Evolutionary conservation across 2,888 invertebrate species (phyloP), one percentile per base, ranked within the genome.

Genomic region (Ariolimax columbianus): DNA sequence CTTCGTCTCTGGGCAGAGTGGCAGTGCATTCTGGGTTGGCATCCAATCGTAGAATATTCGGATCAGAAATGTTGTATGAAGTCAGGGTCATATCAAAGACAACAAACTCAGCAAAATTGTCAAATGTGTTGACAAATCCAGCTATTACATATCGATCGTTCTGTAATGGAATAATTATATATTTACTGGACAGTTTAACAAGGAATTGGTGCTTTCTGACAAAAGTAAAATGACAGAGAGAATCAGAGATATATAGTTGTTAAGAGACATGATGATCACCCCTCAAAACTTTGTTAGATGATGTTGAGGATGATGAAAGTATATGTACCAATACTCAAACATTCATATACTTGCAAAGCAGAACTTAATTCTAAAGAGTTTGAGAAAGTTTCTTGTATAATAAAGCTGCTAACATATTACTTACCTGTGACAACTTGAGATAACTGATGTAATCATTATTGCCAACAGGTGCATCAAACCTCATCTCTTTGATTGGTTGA

Each of bases 81-180:
- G 91, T 91, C 55, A 90, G 85, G 68, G 90, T 92, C 91, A 94
- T 91, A 85, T 94, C 94, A 87, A 94, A 94, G 72, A 93, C 90
- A 79, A 94, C 91, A 89, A 93, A 94, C 87, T 94, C 93, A 36
- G 94, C 93, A 77, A 90, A 91, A 84, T 92, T 92, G 89, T 94
- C 94, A 83, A 91, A 92, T 14, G 93, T 91, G 88, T 94, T 94
- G 84, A 91, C 91, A 88, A 93, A 93, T 72, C 94, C 94, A 59
- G 93, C 93, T n/a, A 94, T 89, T 30, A 93, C 93, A 84, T 92
- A 93, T 43, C 92, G 88, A 87, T 93, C 92, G 83, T 93, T 92
- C 87, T 91, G 86, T 43, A 33, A 59, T 11, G 19, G 55, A 23
- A 30, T 23, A 17, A 47, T n/a, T n/a, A n/a, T n/a, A 63, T 2